Conservation (phyloP, 2,888 invertebrate genomes). For the Pherbina coryleti region DNA sequence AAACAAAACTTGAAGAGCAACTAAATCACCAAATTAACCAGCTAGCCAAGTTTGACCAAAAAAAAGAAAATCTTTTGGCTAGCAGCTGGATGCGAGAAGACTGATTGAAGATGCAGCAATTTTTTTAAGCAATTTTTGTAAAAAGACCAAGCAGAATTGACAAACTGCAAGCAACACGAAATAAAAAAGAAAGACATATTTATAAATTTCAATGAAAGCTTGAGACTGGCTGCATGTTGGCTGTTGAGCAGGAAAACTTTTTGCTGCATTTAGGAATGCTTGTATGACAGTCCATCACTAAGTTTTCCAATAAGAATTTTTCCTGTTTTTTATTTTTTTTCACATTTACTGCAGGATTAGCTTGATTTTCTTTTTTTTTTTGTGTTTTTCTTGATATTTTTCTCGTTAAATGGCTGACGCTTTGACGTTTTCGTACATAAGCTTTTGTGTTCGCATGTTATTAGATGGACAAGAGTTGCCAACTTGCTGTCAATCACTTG, state of each 20-base stretch:
- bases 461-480: slow-evolving; percentile 6
- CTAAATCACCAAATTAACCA: slow-evolving; percentile 8
- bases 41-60: background rate
- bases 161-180: background rate
- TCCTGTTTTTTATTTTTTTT: background rate
- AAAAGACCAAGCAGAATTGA: background rate
- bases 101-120: background rate
- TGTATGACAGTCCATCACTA: slow-evolving; percentile 2
- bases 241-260: background rate
- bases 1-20: background rate
- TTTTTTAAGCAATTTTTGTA: background rate
- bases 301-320: background rate
- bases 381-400: background rate
- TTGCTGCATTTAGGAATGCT: background rate
- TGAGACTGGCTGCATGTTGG: background rate
- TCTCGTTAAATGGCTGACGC: background rate
- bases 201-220: background rate
- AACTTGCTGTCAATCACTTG: slow-evolving; percentile 19
- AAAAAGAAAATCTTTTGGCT: background rate
- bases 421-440: background rate
- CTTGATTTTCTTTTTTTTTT: background rate
- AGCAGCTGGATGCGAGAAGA: background rate
- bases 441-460: slow-evolving; percentile 1
- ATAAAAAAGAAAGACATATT: background rate
- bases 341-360: no score